A percentile compares a stretch with the other conserved stretches of the same genome.
Conservation (phyloP, 2,888 invertebrate genomes). For the Malthinus seriepunctatus region DNA sequence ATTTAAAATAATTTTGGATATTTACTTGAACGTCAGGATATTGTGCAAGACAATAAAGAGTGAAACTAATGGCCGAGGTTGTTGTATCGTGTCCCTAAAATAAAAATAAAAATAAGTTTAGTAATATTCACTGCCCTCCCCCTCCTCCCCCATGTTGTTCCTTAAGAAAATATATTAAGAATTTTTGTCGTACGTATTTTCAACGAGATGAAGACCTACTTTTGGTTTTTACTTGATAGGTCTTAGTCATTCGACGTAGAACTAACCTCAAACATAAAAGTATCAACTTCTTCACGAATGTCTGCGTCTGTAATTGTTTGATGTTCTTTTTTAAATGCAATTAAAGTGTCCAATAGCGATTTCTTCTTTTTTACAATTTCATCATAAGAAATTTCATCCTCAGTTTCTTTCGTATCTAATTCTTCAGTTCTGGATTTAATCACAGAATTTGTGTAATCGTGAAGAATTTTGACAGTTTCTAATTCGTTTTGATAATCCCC, state of each 20-base stretch:
- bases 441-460: conserved; percentile 60
- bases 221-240: conserved; percentile 77
- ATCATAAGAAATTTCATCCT: conserved; percentile 22
- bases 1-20: no score
- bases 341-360: conserved; percentile 69
- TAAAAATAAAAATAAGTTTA: not conserved
- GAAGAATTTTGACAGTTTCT: conserved; percentile 55
- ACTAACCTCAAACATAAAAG: no score
- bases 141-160: no score
- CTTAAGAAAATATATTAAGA: no score
- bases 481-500: conserved; percentile 63
- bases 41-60: no score
- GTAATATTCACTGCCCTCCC: no score
- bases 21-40: no score
- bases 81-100: conserved; percentile 57
- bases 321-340: conserved; percentile 11
- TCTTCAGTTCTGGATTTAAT: conserved; percentile 57
- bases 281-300: no score
- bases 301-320: no score
- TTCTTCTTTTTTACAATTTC: conserved; percentile 61
- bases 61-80: no score
- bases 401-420: conserved; percentile 32
- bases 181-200: not conserved
- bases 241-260: no score
- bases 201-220: conserved; percentile 8